Evolutionary conservation across 2,888 invertebrate species (phyloP), one percentile per base, ranked within the genome.

Genomic region (Hoplodrina ambigua): DNA sequence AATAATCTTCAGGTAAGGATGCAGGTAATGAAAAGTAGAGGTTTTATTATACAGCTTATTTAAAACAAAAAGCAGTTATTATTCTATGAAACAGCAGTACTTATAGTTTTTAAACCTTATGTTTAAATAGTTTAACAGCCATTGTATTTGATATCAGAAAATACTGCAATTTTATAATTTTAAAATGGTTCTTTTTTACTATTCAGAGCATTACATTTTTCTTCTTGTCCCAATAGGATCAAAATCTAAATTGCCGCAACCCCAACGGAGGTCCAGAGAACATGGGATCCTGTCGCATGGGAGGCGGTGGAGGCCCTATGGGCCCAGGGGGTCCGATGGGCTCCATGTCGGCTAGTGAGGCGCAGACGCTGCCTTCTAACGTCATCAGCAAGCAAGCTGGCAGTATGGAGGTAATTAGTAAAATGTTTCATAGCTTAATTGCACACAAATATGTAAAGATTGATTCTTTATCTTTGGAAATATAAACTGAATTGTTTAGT

Each of bases 311-410:
- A 0, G 94, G 94, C 0, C 92, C 94, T 0, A 93, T 95, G 93
- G 95, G 95, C 0, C 94, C 94, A 0, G 94, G 94, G 0, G 95
- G 92, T 25, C 91, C 95, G 0, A 94, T 95, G 94, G 94, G 95
- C 4, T 91, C 94, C 55, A 95, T 95, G 95, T 96, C 96, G 0
- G 89, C 90, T 52, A 96, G 96, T 69, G 97, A 97, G 86, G 97
- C 97, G 53, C 98, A 98, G 90, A 97, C 98, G 17, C 92, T 98
- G 87, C 97, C 97, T 46, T 97, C 97, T 80, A 98, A 98, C 91
- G 97, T 98, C 73, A 97, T 98, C 86, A 97, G 97, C 90, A 98
- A 98, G 91, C 98, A 98, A 89, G 95, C 96, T 37, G 97, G 97
- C 81, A 97, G 97, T 79, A 97, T 98, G 96, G 98, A 98, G 96